Evolutionary conservation across 2,888 invertebrate species (phyloP).

Genomic region (Platycheirus rosarum): DNA sequence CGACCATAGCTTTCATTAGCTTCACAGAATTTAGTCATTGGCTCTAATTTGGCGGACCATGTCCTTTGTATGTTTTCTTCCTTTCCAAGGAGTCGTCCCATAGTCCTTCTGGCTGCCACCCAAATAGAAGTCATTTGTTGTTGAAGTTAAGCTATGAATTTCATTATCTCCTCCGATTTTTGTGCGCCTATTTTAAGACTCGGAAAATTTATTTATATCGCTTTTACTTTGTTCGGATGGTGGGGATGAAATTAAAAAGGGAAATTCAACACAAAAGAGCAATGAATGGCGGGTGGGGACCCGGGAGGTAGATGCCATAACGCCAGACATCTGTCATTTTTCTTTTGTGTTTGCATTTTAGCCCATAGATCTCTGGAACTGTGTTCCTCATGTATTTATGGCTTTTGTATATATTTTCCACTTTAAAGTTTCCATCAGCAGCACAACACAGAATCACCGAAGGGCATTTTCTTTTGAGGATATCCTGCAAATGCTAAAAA

Average conservation of each 20-base stretch:
- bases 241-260: conserved; percentile 49
- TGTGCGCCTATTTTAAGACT: conserved; percentile 42
- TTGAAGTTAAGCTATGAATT: conserved; percentile 63
- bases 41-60: conserved; percentile 47
- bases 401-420: conserved; percentile 53
- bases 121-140: conserved; percentile 59
- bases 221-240: conserved; percentile 41
- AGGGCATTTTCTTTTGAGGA: conserved; percentile 58
- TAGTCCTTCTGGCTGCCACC: conserved; percentile 20
- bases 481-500: conserved; percentile 52
- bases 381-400: conserved; percentile 55
- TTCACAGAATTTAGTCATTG: conserved; percentile 51
- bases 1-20: conserved; percentile 37
- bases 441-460: conserved; percentile 57
- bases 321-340: conserved; percentile 65
- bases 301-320: too few relatives aligned
- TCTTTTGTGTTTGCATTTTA: conserved; percentile 18
- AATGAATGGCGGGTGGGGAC: too few relatives aligned
- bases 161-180: conserved; percentile 43
- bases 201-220: conserved; percentile 37
- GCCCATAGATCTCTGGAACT: neutral
- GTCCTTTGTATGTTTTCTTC: conserved; percentile 10
- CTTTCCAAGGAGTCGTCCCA: conserved; percentile 4
- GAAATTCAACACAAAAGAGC: conserved; percentile 42
- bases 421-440: conserved; percentile 51